These are phyloP conservation scores for Pangasianodon gigas DNA, from an alignment of 2,113 vertebrate genomes.

Conservation along the genomic window DNA sequence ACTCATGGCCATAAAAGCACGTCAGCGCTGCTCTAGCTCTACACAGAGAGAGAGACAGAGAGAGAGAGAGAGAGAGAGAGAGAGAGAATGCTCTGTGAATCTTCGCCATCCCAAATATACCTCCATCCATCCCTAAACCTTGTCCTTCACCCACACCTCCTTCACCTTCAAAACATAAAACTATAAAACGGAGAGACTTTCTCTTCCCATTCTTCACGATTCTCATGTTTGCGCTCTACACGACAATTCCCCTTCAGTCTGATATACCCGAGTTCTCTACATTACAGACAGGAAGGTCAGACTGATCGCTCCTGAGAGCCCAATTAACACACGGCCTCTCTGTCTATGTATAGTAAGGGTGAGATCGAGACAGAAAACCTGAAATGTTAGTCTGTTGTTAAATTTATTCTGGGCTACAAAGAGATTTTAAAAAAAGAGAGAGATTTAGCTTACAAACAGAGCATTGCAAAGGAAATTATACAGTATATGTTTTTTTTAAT, in stretches of 20 bases:
- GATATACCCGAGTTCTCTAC: slow-evolving; percentile 1
- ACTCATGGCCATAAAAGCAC: slow-evolving; percentile 92
- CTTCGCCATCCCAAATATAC: slow-evolving; percentile 15
- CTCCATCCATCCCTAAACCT: neutral
- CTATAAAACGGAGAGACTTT: neutral
- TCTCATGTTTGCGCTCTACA: slow-evolving; percentile 8
- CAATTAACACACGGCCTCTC: slow-evolving; percentile 36
- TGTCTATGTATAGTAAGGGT: neutral
- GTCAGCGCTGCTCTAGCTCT: slow-evolving; percentile 73
- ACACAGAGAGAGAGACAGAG: slow-evolving; percentile 69
- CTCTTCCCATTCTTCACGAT: slow-evolving; percentile 1
- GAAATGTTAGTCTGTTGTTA: neutral
- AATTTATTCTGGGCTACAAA: neutral
- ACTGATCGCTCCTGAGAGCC: slow-evolving; percentile 7
- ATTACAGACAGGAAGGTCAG: slow-evolving; percentile 27
- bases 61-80: neutral
- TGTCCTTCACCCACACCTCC: neutral
- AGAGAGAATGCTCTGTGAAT: slow-evolving; percentile 65
- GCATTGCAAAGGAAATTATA: neutral
- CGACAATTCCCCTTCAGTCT: slow-evolving; percentile 16
- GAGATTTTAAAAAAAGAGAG: neutral
- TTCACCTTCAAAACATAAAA: neutral
- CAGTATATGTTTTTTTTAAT: neutral
- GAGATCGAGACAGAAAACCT: neutral
- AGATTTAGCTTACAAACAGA: neutral